A percentile compares a stretch with the other conserved stretches of the same genome.
Conservation (phyloP, 1,140 invertebrate species). For the Drosophila sechellia region DNA sequence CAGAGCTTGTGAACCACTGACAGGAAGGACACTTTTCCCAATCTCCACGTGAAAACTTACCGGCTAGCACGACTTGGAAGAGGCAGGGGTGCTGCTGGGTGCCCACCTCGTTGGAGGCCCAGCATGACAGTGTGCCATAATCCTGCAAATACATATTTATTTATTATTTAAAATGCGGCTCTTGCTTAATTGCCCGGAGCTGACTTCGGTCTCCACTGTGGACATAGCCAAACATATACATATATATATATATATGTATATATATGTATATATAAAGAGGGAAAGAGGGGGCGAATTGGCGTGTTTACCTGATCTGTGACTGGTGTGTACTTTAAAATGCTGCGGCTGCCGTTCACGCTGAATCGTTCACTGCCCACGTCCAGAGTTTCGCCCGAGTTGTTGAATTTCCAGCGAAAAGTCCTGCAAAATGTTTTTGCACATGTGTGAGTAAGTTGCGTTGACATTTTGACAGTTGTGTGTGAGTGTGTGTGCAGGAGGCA, state of each 20-base stretch:
- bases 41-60: slow-evolving; percentile 83
- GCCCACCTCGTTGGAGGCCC: slow-evolving; percentile 91
- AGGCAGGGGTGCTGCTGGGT: slow-evolving; percentile 90
- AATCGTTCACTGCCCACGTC: slow-evolving; percentile 91
- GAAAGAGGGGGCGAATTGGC: slow-evolving; percentile 10
- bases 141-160: slow-evolving; percentile 84
- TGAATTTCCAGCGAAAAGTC: slow-evolving; percentile 95
- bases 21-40: no score
- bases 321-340: slow-evolving; percentile 89
- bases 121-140: slow-evolving; percentile 91
- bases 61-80: slow-evolving; percentile 91
- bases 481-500: slow-evolving; percentile 50
- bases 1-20: not conserved
- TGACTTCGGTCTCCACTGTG: slow-evolving; percentile 37
- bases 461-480: slow-evolving; percentile 73
- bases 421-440: slow-evolving; percentile 65
- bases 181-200: slow-evolving; percentile 58
- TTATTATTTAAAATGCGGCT: slow-evolving; percentile 60
- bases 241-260: slow-evolving; percentile 4
- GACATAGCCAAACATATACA: slow-evolving; percentile 8
- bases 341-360: slow-evolving; percentile 88
- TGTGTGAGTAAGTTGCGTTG: slow-evolving; percentile 69
- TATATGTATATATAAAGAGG: not conserved
- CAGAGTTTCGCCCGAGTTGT: slow-evolving; percentile 93
- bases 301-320: slow-evolving; percentile 86